Base-by-base conservation (phyloP, 2,797 vertebrate species). In the Megaceryle alcyon region DNA sequence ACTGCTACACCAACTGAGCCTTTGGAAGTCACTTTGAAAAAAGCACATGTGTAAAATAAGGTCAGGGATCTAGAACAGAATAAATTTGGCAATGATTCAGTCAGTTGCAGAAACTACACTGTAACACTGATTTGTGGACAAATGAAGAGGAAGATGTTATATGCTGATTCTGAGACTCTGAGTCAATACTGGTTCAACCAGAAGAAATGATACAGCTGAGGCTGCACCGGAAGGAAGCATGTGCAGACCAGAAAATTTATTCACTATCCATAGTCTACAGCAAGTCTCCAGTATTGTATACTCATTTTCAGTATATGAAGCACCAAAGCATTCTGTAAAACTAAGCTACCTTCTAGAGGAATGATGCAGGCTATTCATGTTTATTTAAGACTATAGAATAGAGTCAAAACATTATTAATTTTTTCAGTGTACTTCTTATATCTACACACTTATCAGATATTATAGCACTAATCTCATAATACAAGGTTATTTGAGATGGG, bases 311-410 rank as follows among this genome's bases (percentile, higher is more conserved):
- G 46, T 31, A 65, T 7, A 71, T 43, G 41, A 93, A 81, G 35
- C 85, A 83, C 51, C 46, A 90, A 76, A 86, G 39, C 31, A 44
- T 86, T 90, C 85, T 88, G 66, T 88, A 84, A 70, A 90, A 70
- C 37, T 71, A 82, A 82, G 66, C 54, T 61, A 39, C 18, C 26
- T 76, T 75, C 72, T 86, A 76, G 28, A 79, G 48, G 10, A 96
- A 72, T 84, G 60, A 70, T 20, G 16, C 48, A 90, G 60, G 16
- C 56, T 69, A 61, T 57, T 87, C 31, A 35, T 64, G 35, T 79
- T 94, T 88, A 86, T 69, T 90, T 82, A 82, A 29, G 29, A 88
- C 26, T 88, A 60, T 0, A 84, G 48, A 82, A 60, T 10, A 86
- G 25, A 48, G 35, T 66, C 20, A 75, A 61, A 22, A 57, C 29